Conservation (phyloP, 2,888 invertebrate species). For the Eupithecia subfuscata region DNA sequence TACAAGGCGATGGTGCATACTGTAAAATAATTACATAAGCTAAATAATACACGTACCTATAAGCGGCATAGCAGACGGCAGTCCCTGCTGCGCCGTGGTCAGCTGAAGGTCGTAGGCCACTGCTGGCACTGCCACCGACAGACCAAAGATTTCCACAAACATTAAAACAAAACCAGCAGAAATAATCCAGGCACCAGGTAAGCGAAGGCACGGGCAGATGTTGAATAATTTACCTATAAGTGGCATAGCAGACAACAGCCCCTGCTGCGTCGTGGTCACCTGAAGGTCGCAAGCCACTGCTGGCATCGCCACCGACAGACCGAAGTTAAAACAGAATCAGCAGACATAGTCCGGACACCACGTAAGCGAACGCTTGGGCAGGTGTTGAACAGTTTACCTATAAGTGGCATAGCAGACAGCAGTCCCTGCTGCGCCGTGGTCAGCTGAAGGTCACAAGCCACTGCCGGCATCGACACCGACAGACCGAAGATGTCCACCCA, state of each 20-base stretch:
- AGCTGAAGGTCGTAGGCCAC: constrained; percentile 87
- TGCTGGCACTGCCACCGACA: constrained; percentile 85
- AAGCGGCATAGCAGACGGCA: constrained; percentile 77
- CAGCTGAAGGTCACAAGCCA: too few species aligned
- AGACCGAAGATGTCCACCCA: constrained; percentile 72
- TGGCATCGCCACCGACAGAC: constrained; percentile 83
- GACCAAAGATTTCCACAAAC: constrained; percentile 74
- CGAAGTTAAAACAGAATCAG: constrained; percentile 71
- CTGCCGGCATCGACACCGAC: too few species aligned
- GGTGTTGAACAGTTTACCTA: too few species aligned
- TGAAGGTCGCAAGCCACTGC: constrained; percentile 87
- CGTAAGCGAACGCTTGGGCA: too few species aligned
- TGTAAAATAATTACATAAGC: too few species aligned
- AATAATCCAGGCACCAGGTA: too few species aligned
- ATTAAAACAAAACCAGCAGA: constrained; percentile 43
- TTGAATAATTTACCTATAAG: too few species aligned
- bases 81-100: constrained; percentile 85
- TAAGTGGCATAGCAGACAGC: too few species aligned
- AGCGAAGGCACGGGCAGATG: too few species aligned
- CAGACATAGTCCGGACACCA: too few species aligned
- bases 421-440: too few species aligned
- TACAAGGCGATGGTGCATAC: too few species aligned
- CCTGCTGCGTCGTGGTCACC: constrained; percentile 85
- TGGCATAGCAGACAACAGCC: constrained; percentile 80
- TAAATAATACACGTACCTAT: constrained; percentile 59